phyloP scores from a whole-genome alignment of 2,113 vertebrate species.

The Procavia capensis region DNA sequence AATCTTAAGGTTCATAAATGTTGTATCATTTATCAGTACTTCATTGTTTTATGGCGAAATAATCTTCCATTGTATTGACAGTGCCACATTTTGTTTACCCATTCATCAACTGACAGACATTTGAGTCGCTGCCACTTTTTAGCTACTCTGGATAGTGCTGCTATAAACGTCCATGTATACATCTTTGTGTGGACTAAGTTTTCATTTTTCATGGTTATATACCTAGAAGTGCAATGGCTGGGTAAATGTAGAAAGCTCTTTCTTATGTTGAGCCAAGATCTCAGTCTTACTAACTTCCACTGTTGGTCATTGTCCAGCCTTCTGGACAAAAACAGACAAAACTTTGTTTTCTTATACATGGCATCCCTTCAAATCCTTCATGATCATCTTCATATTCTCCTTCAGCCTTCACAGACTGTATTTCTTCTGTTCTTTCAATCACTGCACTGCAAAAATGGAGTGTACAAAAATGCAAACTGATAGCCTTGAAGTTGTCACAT shows the following conservation, averaged over 20 bases:
- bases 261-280: slow-evolving; percentile 41
- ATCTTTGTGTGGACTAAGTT: slow-evolving; percentile 2
- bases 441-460: neutral
- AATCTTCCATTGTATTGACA: neutral
- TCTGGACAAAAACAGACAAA: slow-evolving; percentile 31
- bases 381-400: slow-evolving; percentile 13
- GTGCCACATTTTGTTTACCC: neutral
- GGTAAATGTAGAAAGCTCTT: slow-evolving; percentile 25
- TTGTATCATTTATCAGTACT: neutral
- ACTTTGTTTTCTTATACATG: slow-evolving; percentile 23
- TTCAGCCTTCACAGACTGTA: neutral
- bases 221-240: neutral
- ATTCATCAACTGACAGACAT: neutral
- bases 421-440: slow-evolving; percentile 48
- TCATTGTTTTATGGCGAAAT: neutral
- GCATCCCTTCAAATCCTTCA: neutral
- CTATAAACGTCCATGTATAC: neutral
- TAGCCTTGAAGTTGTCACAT: slow-evolving; percentile 33
- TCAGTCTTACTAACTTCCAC: neutral
- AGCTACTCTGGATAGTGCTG: slow-evolving; percentile 6
- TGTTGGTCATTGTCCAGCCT: neutral
- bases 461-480: slow-evolving; percentile 37
- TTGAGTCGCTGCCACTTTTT: neutral
- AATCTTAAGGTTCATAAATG: neutral
- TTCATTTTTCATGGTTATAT: neutral